phyloP scores from a whole-genome alignment of 2,797 vertebrate species.

The Netta rufina region DNA sequence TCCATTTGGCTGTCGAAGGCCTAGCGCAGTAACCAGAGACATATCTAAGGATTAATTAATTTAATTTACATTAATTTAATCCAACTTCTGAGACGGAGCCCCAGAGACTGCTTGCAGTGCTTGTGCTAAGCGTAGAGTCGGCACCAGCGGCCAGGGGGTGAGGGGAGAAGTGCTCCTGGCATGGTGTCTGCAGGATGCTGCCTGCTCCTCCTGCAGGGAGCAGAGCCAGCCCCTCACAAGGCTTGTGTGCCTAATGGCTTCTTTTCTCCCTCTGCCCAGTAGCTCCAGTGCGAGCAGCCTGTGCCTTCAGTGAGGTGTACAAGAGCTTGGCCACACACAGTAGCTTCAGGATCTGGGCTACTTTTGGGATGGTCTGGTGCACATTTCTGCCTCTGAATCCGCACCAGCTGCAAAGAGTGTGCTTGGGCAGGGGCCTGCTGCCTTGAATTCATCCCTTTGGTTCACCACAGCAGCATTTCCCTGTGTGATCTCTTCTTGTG shows the following conservation, averaged over 20 bases:
- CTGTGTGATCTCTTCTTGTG: neutral
- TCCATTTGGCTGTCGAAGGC: neutral
- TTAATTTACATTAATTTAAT: neutral
- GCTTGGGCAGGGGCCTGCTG: neutral
- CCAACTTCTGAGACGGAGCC: neutral
- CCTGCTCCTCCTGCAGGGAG: neutral
- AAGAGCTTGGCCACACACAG: neutral
- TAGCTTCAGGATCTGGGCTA: neutral
- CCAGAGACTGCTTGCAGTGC: neutral
- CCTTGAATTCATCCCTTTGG: neutral
- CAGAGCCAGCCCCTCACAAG: neutral
- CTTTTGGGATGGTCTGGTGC: neutral
- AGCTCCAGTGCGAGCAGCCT: neutral
- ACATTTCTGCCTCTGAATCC: neutral
- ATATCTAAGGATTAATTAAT: neutral
- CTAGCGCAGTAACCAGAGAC: neutral
- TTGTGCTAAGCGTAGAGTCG: fast-evolving
- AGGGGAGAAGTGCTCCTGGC: fast-evolving
- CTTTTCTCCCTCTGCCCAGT: neutral
- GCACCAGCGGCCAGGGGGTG: neutral
- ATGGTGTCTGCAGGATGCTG: neutral
- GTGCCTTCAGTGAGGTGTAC: neutral
- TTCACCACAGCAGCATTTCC: neutral
- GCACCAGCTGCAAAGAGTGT: fast-evolving
- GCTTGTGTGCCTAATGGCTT: neutral